These are phyloP conservation scores for Cylindroiulus punctatus DNA, from an alignment of 2,888 invertebrate species.

Conservation along the genomic window DNA sequence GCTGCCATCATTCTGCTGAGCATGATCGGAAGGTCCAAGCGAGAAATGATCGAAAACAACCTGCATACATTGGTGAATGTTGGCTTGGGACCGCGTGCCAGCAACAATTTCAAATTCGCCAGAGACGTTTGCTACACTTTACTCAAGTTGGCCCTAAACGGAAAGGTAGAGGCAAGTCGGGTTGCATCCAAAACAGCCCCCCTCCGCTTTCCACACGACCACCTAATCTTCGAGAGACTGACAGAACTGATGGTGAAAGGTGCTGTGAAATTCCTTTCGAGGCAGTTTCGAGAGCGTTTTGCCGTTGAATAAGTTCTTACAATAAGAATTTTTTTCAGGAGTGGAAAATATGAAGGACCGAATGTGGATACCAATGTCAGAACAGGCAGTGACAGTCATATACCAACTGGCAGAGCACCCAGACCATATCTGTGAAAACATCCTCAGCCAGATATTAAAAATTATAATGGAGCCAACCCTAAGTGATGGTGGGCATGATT, in stretches of 20 bases:
- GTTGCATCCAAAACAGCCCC: slow-evolving; percentile 50
- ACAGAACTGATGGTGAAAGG: slow-evolving; percentile 59
- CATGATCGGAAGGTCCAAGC: slow-evolving; percentile 73
- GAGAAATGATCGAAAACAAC: slow-evolving; percentile 71
- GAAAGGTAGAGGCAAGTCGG: neutral
- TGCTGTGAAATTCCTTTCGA: neutral
- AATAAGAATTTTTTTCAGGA: slow-evolving; percentile 63
- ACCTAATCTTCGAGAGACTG: slow-evolving; percentile 71
- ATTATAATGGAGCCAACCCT: neutral
- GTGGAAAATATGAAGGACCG: slow-evolving; percentile 66
- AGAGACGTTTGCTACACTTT: slow-evolving; percentile 73
- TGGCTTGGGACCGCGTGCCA: slow-evolving; percentile 73
- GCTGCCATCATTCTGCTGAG: slow-evolving; percentile 80
- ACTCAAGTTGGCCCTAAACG: slow-evolving; percentile 64
- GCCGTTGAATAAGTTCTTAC: neutral
- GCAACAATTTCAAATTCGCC: slow-evolving; percentile 70
- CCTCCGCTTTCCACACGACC: slow-evolving; percentile 67
- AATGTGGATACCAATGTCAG: slow-evolving; percentile 72
- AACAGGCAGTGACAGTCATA: slow-evolving; percentile 72
- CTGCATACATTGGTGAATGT: slow-evolving; percentile 78
- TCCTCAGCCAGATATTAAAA: slow-evolving; percentile 61
- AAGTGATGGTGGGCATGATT: neutral
- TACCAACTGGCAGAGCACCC: slow-evolving; percentile 74
- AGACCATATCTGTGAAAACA: slow-evolving; percentile 66
- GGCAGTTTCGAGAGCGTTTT: neutral